phyloP scores from a whole-genome alignment of 2,113 vertebrate genomes.

The Gnathonemus echidnorhynchus region DNA sequence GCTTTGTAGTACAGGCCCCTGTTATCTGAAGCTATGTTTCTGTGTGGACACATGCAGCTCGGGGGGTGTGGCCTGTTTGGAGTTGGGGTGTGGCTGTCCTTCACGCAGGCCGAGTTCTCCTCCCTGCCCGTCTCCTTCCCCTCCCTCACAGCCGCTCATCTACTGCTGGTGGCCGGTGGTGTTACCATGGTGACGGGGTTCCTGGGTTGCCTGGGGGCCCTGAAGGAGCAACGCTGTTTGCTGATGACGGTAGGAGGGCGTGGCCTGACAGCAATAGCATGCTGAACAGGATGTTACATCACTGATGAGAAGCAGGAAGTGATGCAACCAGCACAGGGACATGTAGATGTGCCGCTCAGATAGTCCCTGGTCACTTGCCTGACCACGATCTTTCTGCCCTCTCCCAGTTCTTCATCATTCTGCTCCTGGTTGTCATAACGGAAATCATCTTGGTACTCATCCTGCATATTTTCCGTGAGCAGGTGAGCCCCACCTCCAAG shows the following conservation, averaged over 20 bases:
- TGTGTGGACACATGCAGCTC: conserved; percentile 45
- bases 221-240: conserved; percentile 74
- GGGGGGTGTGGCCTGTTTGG: conserved; percentile 75
- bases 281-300: not conserved
- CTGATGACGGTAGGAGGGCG: conserved; percentile 59
- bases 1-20: not conserved
- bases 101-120: conserved; percentile 71
- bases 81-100: conserved; percentile 73
- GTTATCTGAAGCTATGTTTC: not conserved
- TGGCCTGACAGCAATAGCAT: not conserved
- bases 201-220: conserved; percentile 73
- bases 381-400: not conserved
- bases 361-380: not conserved
- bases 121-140: conserved; percentile 73
- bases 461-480: conserved; percentile 59
- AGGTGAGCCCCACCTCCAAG: conserved; percentile 51
- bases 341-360: not conserved
- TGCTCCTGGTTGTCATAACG: conserved; percentile 67
- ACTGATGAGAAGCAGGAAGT: not conserved
- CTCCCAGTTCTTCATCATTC: conserved; percentile 71
- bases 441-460: conserved; percentile 60
- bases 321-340: not conserved
- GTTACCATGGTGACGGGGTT: conserved; percentile 78
- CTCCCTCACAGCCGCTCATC: conserved; percentile 70
- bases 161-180: conserved; percentile 67